A percentile compares a stretch with the other conserved stretches of the same genome.
Evolutionary conservation across 2,888 invertebrate genomes (phyloP).

Genomic region (Microctonus brassicae): DNA sequence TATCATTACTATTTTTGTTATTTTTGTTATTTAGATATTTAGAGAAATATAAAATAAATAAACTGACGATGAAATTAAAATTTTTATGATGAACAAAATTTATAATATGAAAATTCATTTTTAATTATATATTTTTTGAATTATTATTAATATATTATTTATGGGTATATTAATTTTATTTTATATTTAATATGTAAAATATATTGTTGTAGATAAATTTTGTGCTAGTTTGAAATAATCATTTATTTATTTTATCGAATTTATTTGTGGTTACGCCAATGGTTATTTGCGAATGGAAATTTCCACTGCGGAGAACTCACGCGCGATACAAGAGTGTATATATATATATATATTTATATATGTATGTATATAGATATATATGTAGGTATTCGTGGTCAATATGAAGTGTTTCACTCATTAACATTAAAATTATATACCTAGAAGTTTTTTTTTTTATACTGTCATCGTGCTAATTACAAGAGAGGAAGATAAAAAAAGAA

Average conservation of each 20-base stretch:
- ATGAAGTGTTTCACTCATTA: slow-evolving; percentile 52
- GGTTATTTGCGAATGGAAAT: slow-evolving; percentile 62
- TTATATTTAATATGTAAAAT: neutral
- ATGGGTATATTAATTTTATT: neutral
- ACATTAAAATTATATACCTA: slow-evolving; percentile 48
- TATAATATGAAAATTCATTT: too few species aligned
- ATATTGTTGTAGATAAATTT: neutral
- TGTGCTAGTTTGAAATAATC: neutral
- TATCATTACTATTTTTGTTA: neutral
- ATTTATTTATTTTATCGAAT: neutral
- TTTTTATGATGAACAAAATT: too few species aligned
- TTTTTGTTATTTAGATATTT: neutral
- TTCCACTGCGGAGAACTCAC: slow-evolving; percentile 55
- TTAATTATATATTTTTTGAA: too few species aligned
- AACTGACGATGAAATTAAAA: neutral
- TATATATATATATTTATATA: neutral
- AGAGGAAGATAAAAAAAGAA: neutral
- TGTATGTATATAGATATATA: too few species aligned
- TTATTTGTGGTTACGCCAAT: slow-evolving; percentile 58
- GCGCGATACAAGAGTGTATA: slow-evolving; percentile 45
- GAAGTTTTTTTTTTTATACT: neutral
- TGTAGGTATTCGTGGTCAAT: too few species aligned
- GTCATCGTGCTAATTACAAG: neutral
- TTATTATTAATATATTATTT: too few species aligned
- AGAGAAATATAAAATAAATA: neutral